Conservation (phyloP, 1,140 invertebrate genomes). For the Helicorthomorpha holstii region DNA sequence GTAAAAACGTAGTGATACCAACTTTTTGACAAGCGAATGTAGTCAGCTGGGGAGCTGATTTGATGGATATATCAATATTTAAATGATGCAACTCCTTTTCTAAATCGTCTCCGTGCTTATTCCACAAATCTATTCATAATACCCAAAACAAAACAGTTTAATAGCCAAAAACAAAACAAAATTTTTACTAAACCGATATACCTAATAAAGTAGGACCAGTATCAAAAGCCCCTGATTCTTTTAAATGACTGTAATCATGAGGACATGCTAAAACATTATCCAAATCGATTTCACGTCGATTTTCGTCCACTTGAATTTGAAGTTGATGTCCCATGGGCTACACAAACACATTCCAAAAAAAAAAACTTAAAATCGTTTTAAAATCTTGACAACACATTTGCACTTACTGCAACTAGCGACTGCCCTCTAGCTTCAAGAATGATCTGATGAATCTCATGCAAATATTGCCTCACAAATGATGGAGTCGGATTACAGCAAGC, state of each 20-base stretch:
- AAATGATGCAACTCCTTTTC: background rate
- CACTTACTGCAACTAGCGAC: conserved; percentile 42
- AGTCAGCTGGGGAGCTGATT: background rate
- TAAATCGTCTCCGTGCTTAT: background rate
- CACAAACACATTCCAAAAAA: conserved; percentile 5
- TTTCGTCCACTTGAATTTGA: conserved; percentile 22
- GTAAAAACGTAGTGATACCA: background rate
- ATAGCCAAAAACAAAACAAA: background rate
- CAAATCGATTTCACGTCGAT: conserved; percentile 30
- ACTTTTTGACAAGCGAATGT: background rate
- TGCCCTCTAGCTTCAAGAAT: conserved; percentile 55
- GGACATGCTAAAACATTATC: conserved; percentile 39
- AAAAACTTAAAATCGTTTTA: conserved; percentile 1
- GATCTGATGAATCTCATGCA: conserved; percentile 56
- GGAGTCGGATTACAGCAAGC: conserved; percentile 90
- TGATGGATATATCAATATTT: background rate
- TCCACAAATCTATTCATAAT: background rate
- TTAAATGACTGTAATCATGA: conserved; percentile 43
- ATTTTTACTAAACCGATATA: background rate
- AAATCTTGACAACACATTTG: background rate
- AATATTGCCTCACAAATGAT: conserved; percentile 57
- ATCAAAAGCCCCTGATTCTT: background rate
- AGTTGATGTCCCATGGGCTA: conserved; percentile 4
- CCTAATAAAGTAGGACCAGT: background rate
- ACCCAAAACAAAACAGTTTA: background rate